Conservation (phyloP, 2,797 vertebrate genomes). For the Sebastiscus tertius region DNA sequence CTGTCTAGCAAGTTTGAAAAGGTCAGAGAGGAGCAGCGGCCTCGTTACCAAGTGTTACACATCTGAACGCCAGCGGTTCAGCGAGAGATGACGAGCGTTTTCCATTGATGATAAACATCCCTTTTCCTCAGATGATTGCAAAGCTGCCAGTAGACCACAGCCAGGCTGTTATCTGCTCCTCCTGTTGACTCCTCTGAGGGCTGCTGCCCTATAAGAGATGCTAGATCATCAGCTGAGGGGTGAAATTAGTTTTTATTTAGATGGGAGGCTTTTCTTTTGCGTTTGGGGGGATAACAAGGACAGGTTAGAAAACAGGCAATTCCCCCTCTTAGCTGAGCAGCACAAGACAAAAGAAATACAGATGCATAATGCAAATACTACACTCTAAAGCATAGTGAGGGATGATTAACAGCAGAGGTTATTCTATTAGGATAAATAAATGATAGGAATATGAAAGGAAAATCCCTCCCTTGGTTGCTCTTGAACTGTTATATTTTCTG, state of each 20-base stretch:
- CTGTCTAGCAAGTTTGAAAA: slow-evolving; percentile 30
- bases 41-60: neutral
- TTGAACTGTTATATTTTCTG: neutral
- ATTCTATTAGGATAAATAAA: neutral
- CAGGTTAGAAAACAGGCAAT: neutral
- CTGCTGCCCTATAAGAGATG: slow-evolving; percentile 26
- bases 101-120: slow-evolving; percentile 47
- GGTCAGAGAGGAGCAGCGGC: slow-evolving; percentile 12
- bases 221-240: slow-evolving; percentile 32
- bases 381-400: neutral
- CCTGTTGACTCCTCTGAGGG: slow-evolving; percentile 22
- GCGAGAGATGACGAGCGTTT: slow-evolving; percentile 44
- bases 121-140: slow-evolving; percentile 35
- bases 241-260: slow-evolving; percentile 25
- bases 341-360: neutral
- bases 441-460: neutral
- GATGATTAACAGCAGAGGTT: slow-evolving; percentile 3
- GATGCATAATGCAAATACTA: neutral
- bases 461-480: neutral
- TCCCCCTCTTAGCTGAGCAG: neutral
- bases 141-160: slow-evolving; percentile 39
- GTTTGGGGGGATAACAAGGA: slow-evolving; percentile 1
- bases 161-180: slow-evolving; percentile 53
- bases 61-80: slow-evolving; percentile 43
- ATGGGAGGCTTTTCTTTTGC: slow-evolving; percentile 1